These are phyloP conservation scores for Gymnodraco acuticeps DNA, from an alignment of 2,797 vertebrate species.

Conservation along the genomic window DNA sequence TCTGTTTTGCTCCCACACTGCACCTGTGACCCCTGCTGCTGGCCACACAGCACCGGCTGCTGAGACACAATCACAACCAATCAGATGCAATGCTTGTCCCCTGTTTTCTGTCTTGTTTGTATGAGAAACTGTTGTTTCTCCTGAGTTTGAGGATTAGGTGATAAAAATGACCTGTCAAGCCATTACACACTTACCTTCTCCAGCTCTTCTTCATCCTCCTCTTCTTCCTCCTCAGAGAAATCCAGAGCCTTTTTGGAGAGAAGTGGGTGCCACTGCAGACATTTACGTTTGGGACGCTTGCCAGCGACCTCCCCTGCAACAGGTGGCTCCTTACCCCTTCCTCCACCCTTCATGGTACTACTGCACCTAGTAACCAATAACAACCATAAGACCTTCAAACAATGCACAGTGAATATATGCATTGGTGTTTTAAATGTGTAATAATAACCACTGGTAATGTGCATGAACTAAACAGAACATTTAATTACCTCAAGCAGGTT, in stretches of 20 bases:
- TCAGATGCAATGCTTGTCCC: background rate
- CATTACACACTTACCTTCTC: slow-evolving; percentile 87
- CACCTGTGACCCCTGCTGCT: slow-evolving; percentile 77
- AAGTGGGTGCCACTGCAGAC: slow-evolving; percentile 98
- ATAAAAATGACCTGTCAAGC: background rate
- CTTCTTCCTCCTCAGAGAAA: slow-evolving; percentile 97
- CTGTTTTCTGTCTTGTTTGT: background rate
- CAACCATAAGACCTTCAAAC: slow-evolving; percentile 2
- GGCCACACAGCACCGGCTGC: slow-evolving; percentile 72
- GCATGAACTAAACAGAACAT: background rate
- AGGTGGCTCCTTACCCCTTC: slow-evolving; percentile 92
- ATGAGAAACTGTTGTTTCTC: background rate
- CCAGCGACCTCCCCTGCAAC: slow-evolving; percentile 91
- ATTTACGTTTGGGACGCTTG: slow-evolving; percentile 97
- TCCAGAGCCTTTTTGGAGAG: slow-evolving; percentile 97
- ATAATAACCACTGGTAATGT: background rate
- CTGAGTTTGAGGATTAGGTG: background rate
- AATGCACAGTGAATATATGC: background rate
- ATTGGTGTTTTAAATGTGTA: background rate
- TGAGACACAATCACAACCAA: slow-evolving; percentile 25
- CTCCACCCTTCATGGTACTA: slow-evolving; percentile 98
- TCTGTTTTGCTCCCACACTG: slow-evolving; percentile 85
- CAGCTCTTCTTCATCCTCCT: slow-evolving; percentile 96
- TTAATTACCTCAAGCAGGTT: background rate
- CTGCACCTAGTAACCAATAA: slow-evolving; percentile 78